Percentiles rank a stretch among this genome's conserved stretches.
phyloP scores from a whole-genome alignment of 2,888 invertebrate species.

The Dicycla oo region DNA sequence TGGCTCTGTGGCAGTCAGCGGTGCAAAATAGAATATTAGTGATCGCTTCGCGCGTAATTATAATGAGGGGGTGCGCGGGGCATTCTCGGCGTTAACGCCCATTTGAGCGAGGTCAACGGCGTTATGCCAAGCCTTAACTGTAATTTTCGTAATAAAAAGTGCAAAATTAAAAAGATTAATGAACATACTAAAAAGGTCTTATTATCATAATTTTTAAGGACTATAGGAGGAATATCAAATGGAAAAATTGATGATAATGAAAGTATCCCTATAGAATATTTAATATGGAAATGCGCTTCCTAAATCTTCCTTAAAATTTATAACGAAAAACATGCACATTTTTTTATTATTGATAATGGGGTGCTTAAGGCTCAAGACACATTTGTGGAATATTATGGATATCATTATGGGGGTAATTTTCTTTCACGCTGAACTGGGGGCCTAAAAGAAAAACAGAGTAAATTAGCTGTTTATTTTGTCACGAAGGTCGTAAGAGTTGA shows the following conservation, averaged over 20 bases:
- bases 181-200: neutral
- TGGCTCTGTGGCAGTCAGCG: no score
- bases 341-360: constrained; percentile 49
- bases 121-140: no score
- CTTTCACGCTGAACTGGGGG: constrained; percentile 18
- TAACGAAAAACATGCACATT: constrained; percentile 34
- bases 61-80: no score
- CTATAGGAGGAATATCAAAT: neutral
- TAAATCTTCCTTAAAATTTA: constrained; percentile 18
- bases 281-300: constrained; percentile 17
- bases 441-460: constrained; percentile 33
- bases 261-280: constrained; percentile 23
- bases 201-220: constrained; percentile 14
- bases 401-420: constrained; percentile 54
- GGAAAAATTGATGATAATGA: constrained; percentile 28
- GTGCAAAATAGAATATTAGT: no score
- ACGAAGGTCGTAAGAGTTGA: constrained; percentile 23
- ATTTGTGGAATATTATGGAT: constrained; percentile 48
- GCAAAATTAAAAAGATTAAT: constrained; percentile 26
- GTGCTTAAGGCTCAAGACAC: constrained; percentile 42
- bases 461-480: constrained; percentile 26
- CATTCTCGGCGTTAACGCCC: no score
- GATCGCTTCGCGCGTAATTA: no score
- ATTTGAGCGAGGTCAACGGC: no score
- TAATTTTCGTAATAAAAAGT: neutral